Percentiles rank a stretch among this genome's conserved stretches.
phyloP scores from a whole-genome alignment of 2,797 vertebrate genomes.

The Neosalanx taihuensis region DNA sequence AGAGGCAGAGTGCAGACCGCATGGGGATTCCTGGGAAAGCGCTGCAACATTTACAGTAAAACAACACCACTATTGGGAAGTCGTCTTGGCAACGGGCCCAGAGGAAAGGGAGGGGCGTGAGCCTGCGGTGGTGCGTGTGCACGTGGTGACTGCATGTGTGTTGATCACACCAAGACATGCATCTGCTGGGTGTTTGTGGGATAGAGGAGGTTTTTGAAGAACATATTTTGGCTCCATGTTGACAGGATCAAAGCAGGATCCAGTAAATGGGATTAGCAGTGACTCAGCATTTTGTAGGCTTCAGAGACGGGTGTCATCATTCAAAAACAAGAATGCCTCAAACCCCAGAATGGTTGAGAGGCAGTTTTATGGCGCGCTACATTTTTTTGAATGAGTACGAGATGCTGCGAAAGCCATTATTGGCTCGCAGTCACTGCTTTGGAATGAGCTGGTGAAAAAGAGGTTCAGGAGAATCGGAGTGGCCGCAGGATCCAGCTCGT shows the following conservation, averaged over 20 bases:
- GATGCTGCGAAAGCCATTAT: background rate
- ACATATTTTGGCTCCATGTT: background rate
- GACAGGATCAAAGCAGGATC: background rate
- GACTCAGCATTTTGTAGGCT: constrained; percentile 38
- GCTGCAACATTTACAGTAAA: constrained; percentile 59
- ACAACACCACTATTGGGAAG: constrained; percentile 58
- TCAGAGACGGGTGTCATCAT: constrained; percentile 38
- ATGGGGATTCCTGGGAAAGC: constrained; percentile 55
- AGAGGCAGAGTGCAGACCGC: constrained; percentile 19
- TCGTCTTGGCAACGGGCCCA: constrained; percentile 45
- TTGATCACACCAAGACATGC: background rate
- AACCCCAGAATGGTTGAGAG: constrained; percentile 14
- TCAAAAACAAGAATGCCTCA: constrained; percentile 35
- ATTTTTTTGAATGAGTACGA: background rate
- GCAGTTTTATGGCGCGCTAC: background rate
- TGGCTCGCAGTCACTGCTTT: background rate
- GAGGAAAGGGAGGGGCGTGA: constrained; percentile 35
- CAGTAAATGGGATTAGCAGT: constrained; percentile 20
- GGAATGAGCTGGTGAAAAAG: background rate
- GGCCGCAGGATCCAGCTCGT: too few relatives aligned
- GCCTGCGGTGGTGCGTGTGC: constrained; percentile 29
- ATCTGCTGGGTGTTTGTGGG: background rate
- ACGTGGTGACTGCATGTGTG: constrained; percentile 4
- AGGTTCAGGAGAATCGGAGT: too few relatives aligned
- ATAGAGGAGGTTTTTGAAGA: constrained; percentile 3